A percentile compares a stretch with the other conserved stretches of the same genome.
Conservation (phyloP, 2,113 vertebrate species). For the Amphiprion percula region DNA sequence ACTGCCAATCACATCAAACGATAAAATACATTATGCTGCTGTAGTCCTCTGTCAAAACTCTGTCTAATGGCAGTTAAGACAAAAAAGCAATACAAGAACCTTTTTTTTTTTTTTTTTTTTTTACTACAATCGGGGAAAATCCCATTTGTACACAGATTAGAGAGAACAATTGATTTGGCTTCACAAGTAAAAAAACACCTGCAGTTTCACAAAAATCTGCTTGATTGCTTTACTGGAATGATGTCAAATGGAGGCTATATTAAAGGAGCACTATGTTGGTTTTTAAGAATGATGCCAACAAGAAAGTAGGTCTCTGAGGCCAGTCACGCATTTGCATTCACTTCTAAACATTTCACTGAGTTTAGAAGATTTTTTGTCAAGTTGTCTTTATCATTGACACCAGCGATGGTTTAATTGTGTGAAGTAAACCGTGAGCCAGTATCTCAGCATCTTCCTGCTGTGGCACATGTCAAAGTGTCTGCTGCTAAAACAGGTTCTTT, state of each 20-base stretch:
- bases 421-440: too few species aligned
- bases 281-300: not conserved
- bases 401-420: too few species aligned
- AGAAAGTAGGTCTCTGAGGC: too few species aligned
- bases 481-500: too few species aligned
- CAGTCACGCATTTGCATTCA: too few species aligned
- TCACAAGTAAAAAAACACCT: slow-evolving; percentile 14
- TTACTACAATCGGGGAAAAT: not conserved
- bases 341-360: too few species aligned
- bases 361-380: too few species aligned
- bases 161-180: slow-evolving; percentile 23
- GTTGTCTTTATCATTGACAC: too few species aligned
- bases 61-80: not conserved
- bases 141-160: slow-evolving; percentile 10
- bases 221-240: slow-evolving; percentile 25
- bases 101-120: not conserved
- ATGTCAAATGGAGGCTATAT: not conserved
- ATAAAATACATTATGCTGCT: not conserved
- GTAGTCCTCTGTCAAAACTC: not conserved
- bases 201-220: not conserved
- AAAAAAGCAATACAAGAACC: not conserved
- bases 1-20: slow-evolving; percentile 39
- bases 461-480: too few species aligned
- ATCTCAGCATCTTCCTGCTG: too few species aligned
- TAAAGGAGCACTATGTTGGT: not conserved